Percentiles rank a stretch among this genome's conserved stretches.
These are phyloP conservation scores for Scaptomyza flava DNA, from an alignment of 2,888 invertebrate genomes.

Conservation along the genomic window DNA sequence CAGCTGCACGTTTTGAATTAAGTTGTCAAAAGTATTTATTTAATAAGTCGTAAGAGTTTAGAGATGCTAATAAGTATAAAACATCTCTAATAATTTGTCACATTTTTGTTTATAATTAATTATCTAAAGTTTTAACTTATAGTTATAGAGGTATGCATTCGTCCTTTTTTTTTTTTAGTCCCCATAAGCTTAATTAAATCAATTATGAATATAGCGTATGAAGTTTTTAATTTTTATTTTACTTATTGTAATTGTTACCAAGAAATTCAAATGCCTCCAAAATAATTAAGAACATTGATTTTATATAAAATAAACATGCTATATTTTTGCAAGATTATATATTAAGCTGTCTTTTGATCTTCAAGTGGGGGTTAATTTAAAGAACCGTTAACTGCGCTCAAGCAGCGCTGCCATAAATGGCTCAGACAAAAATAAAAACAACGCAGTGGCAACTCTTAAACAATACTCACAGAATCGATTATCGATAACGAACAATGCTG, in stretches of 20 bases:
- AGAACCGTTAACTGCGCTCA: background rate
- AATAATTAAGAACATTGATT: constrained; percentile 39
- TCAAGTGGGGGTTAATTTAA: background rate
- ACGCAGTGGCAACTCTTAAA: constrained; percentile 41
- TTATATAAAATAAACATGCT: constrained; percentile 55
- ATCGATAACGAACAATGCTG: constrained; percentile 28
- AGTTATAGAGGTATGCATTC: constrained; percentile 11
- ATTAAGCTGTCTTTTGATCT: background rate
- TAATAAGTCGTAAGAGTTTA: constrained; percentile 32
- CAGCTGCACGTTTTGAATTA: constrained; percentile 1
- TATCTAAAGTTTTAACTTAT: constrained; percentile 20
- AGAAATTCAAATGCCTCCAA: constrained; percentile 54
- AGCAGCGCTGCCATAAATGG: constrained; percentile 18
- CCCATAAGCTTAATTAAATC: constrained; percentile 12
- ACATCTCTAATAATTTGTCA: constrained; percentile 14
- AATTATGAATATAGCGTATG: constrained; percentile 12
- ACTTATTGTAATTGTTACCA: constrained; percentile 37
- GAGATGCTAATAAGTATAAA: constrained; percentile 53
- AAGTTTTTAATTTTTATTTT: constrained; percentile 18
- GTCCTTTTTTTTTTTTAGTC: constrained; percentile 26
- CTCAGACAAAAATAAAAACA: background rate
- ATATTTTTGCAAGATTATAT: constrained; percentile 64
- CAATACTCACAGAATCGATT: constrained; percentile 24
- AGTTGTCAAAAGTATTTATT: constrained; percentile 52
- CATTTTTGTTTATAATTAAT: background rate